These are phyloP conservation scores for Cephus runcator DNA, from an alignment of 2,888 invertebrate species.

Conservation along the genomic window DNA sequence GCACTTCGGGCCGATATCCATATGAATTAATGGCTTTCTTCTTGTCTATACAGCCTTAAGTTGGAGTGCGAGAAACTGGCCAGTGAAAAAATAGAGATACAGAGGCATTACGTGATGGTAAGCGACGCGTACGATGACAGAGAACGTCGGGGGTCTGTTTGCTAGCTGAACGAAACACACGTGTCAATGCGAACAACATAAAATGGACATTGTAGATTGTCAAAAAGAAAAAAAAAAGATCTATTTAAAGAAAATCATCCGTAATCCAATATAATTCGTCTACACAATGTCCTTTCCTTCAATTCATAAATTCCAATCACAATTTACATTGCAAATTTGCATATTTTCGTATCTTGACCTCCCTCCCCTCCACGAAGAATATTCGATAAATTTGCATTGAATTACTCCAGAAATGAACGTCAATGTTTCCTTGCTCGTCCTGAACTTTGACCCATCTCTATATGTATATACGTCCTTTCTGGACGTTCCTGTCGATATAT, in stretches of 20 bases:
- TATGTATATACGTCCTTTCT: neutral
- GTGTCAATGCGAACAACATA: neutral
- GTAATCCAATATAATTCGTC: too few relatives aligned
- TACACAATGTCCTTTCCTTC: too few relatives aligned
- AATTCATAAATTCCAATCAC: neutral
- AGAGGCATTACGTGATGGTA: slow-evolving; percentile 90
- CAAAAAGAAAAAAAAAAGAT: neutral
- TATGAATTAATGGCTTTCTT: slow-evolving; percentile 31
- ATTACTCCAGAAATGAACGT: neutral
- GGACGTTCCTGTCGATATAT: neutral
- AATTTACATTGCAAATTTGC: neutral
- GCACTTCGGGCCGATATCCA: neutral
- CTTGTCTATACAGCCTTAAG: slow-evolving; percentile 72
- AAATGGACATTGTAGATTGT: neutral
- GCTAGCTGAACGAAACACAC: slow-evolving; percentile 10
- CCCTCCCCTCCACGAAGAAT: neutral
- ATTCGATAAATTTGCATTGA: neutral
- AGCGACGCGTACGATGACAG: slow-evolving; percentile 60
- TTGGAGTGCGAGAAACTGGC: slow-evolving; percentile 90
- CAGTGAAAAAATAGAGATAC: slow-evolving; percentile 90
- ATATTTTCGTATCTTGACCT: neutral
- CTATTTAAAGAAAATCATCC: too few relatives aligned
- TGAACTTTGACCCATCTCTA: neutral
- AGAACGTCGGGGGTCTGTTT: neutral
- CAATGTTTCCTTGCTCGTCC: neutral